Conservation (phyloP, 2,113 vertebrate species). For the Amphilophus citrinellus region DNA sequence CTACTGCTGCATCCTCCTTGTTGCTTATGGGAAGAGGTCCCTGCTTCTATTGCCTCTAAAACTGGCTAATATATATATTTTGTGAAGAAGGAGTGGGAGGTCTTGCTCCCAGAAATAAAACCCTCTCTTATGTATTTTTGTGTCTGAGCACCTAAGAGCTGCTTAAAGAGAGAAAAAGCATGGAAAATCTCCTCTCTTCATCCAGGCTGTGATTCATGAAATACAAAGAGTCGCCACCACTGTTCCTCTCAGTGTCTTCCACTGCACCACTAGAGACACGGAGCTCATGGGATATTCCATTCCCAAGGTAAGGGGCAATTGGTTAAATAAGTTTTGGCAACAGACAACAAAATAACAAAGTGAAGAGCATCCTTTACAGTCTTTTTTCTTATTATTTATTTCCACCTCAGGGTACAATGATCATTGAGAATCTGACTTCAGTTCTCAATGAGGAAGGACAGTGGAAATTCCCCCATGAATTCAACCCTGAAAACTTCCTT, state of each 20-base stretch:
- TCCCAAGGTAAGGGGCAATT: slow-evolving; percentile 63
- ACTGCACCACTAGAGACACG: slow-evolving; percentile 66
- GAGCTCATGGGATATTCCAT: slow-evolving; percentile 76
- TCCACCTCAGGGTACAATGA: slow-evolving; percentile 60
- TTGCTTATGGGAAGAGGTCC: no score
- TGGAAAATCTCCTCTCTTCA: background rate
- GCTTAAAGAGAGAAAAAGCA: background rate
- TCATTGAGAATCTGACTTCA: slow-evolving; percentile 70
- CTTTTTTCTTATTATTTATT: background rate
- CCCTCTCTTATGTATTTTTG: no score
- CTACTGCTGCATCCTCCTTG: no score
- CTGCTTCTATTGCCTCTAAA: no score
- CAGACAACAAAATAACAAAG: background rate
- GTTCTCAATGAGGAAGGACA: slow-evolving; percentile 71
- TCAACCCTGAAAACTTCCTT: slow-evolving; percentile 80
- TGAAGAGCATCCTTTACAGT: background rate
- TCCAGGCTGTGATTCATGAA: slow-evolving; percentile 78
- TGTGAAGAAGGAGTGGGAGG: no score
- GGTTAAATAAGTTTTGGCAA: background rate
- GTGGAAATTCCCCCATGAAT: slow-evolving; percentile 77
- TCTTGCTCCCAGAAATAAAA: no score
- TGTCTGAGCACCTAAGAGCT: no score
- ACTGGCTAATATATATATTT: no score
- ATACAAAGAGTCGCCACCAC: slow-evolving; percentile 72
- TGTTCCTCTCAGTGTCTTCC: slow-evolving; percentile 71